phyloP scores from a whole-genome alignment of 2,113 vertebrate species.

The Canis aureus region DNA sequence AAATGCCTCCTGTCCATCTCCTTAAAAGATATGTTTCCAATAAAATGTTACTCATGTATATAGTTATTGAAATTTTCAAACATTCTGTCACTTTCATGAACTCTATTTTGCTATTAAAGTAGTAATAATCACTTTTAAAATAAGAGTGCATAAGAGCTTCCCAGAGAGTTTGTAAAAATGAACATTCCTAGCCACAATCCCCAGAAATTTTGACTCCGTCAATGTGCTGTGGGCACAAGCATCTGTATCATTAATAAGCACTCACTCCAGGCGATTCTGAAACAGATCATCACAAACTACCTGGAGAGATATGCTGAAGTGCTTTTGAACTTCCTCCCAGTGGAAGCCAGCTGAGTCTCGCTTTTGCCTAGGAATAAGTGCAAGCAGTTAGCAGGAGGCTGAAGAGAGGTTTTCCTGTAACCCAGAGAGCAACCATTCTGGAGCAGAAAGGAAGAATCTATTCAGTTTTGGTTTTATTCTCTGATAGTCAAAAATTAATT shows the following conservation, averaged over 20 bases:
- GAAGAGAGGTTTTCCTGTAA: neutral
- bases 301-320: neutral
- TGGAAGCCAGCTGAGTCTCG: neutral
- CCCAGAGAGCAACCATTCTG: neutral
- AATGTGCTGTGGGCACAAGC: neutral
- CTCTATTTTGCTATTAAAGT: slow-evolving; percentile 19
- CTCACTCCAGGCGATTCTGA: neutral
- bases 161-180: neutral
- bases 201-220: neutral
- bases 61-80: neutral
- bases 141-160: neutral
- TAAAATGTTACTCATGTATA: neutral
- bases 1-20: neutral
- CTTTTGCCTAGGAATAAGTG: neutral
- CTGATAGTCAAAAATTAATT: neutral
- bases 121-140: neutral
- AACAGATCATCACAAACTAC: neutral
- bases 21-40: neutral
- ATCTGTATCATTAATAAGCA: neutral
- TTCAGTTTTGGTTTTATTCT: neutral
- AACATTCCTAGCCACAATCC: neutral
- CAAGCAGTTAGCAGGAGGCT: neutral
- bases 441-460: neutral
- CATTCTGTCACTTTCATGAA: neutral
- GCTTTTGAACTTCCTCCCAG: neutral